Percentiles rank a stretch among this genome's conserved stretches.
Evolutionary conservation across 1,140 invertebrate genomes (phyloP).

Genomic region (Drepana arcuata): DNA sequence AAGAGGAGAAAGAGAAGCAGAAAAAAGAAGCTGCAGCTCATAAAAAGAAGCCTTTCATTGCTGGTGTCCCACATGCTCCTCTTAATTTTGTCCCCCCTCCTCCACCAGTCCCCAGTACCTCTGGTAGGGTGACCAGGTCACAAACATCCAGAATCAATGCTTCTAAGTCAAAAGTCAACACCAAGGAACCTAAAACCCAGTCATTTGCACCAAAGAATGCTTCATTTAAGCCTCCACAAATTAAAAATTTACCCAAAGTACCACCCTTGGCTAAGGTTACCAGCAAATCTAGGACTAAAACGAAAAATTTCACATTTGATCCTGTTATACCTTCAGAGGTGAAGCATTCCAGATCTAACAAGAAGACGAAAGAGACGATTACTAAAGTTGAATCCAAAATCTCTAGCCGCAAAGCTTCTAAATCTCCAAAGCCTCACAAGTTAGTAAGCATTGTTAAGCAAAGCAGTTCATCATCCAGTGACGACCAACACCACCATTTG

Average conservation of each 20-base stretch:
- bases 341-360: too few species aligned
- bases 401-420: neutral
- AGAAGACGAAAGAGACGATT: constrained; percentile 1
- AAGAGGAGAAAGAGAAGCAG: constrained; percentile 46
- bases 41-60: constrained; percentile 54
- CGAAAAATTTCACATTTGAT: constrained; percentile 18
- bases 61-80: constrained; percentile 27
- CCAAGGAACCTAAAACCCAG: constrained; percentile 8
- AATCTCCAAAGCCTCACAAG: too few species aligned
- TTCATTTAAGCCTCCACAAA: constrained; percentile 32
- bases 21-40: constrained; percentile 33
- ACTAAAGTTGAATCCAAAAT: neutral
- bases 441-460: too few species aligned
- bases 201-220: constrained; percentile 58
- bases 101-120: constrained; percentile 35
- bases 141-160: constrained; percentile 26
- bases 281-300: constrained; percentile 14
- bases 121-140: constrained; percentile 49
- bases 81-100: constrained; percentile 41
- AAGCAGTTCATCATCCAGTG: too few species aligned
- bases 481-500: too few species aligned
- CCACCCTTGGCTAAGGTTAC: constrained; percentile 19
- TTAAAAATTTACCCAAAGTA: constrained; percentile 25
- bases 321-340: constrained; percentile 16
- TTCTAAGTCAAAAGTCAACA: constrained; percentile 8